Evolutionary conservation across 2,113 vertebrate genomes (phyloP).

Genomic region (Tachuris rubrigastra): DNA sequence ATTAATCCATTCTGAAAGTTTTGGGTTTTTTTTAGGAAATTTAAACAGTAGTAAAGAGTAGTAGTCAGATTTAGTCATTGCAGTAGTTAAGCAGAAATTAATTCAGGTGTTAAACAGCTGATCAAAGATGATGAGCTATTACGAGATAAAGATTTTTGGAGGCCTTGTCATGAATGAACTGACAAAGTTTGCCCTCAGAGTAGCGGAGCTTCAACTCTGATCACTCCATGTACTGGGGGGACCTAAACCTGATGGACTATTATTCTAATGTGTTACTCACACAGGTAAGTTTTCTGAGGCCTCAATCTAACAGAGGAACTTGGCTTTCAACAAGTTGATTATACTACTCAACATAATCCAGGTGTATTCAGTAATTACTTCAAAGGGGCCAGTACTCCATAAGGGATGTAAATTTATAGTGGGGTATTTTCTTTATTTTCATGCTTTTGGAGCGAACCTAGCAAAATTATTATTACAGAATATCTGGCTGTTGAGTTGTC

Average conservation of each 20-base stretch:
- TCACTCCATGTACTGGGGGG: background rate
- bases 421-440: background rate
- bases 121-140: background rate
- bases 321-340: background rate
- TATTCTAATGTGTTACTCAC: background rate
- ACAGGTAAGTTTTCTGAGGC: background rate
- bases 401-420: background rate
- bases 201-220: background rate
- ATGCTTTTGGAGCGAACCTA: background rate
- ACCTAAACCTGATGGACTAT: background rate
- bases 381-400: background rate
- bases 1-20: background rate
- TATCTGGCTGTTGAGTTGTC: background rate
- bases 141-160: background rate
- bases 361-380: background rate
- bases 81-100: background rate
- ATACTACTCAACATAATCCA: background rate
- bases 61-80: background rate
- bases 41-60: background rate
- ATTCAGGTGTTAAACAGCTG: background rate
- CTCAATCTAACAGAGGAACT: background rate
- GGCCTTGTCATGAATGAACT: background rate
- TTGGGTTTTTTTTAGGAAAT: background rate
- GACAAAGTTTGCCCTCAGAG: rapidly evolving
- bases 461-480: background rate